phyloP scores from a whole-genome alignment of 23 tunicate species.

The Corella eumyota region DNA sequence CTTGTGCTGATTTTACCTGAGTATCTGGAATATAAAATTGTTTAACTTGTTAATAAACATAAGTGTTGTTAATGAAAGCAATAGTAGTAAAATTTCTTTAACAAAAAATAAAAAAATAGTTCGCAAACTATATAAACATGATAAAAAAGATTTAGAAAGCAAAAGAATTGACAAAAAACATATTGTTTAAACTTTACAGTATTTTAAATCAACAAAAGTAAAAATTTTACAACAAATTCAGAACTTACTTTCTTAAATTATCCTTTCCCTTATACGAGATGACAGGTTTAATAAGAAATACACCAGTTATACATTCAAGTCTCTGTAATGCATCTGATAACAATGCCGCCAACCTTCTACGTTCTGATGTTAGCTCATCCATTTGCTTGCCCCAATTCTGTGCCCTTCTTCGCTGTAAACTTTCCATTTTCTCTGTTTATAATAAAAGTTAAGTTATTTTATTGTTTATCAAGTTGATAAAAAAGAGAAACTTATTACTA shows the following conservation, averaged over 20 bases:
- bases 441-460: neutral
- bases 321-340: conserved; percentile 66
- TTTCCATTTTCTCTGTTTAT: conserved; percentile 72
- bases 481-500: neutral
- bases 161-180: too few species aligned
- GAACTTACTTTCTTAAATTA: conserved; percentile 28
- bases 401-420: conserved; percentile 67
- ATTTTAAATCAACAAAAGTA: too few species aligned
- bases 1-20: conserved; percentile 82
- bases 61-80: too few species aligned
- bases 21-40: conserved; percentile 28
- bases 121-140: too few species aligned
- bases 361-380: conserved; percentile 70
- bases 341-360: conserved; percentile 40
- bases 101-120: too few species aligned
- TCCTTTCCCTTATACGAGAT: conserved; percentile 60
- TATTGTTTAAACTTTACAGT: too few species aligned
- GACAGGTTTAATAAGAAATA: conserved; percentile 76
- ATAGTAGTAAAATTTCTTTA: too few species aligned
- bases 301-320: conserved; percentile 65
- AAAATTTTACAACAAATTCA: too few species aligned
- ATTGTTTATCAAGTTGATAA: neutral
- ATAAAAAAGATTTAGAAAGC: too few species aligned
- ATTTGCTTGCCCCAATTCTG: conserved; percentile 62
- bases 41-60: too few species aligned